A percentile compares a stretch with the other conserved stretches of the same genome.
phyloP scores from a whole-genome alignment of 2,797 vertebrate genomes.

The Microcaecilia unicolor region DNA sequence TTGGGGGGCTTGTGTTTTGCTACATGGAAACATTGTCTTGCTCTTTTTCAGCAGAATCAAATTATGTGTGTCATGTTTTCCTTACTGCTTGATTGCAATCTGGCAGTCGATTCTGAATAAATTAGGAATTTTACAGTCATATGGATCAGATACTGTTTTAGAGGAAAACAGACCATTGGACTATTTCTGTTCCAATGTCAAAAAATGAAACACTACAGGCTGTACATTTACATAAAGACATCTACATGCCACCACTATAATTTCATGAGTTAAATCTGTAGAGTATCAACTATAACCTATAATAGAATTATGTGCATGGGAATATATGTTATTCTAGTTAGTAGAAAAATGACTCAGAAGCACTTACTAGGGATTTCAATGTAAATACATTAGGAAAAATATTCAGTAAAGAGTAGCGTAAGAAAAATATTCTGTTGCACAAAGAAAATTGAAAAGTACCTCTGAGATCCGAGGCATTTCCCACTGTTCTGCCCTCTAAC shows the following conservation, averaged over 20 bases:
- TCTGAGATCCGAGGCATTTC: neutral
- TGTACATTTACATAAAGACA: conserved; percentile 25
- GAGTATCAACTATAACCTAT: conserved; percentile 25
- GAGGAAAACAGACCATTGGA: conserved; percentile 41
- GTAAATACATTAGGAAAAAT: conserved; percentile 19
- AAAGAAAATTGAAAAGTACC: neutral
- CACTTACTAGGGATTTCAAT: conserved; percentile 26
- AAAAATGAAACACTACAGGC: conserved; percentile 46
- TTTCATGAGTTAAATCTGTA: conserved; percentile 44
- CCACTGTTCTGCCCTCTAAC: neutral
- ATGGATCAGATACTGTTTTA: conserved; percentile 37
- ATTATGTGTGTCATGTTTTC: conserved; percentile 19
- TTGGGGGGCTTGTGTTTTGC: no score
- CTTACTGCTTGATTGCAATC: conserved; percentile 44
- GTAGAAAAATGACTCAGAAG: conserved; percentile 16
- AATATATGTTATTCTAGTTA: conserved; percentile 18
- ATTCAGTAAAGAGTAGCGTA: conserved; percentile 1
- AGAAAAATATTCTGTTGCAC: neutral
- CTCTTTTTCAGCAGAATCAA: conserved; percentile 16
- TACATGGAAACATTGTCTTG: conserved; percentile 22
- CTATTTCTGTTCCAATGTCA: conserved; percentile 36
- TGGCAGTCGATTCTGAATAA: conserved; percentile 44
- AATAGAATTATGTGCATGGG: conserved; percentile 24
- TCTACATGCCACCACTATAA: conserved; percentile 27
- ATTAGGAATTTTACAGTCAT: conserved; percentile 44